phyloP scores from a whole-genome alignment of 2,888 invertebrate genomes.

The Notocelia uddmanniana region DNA sequence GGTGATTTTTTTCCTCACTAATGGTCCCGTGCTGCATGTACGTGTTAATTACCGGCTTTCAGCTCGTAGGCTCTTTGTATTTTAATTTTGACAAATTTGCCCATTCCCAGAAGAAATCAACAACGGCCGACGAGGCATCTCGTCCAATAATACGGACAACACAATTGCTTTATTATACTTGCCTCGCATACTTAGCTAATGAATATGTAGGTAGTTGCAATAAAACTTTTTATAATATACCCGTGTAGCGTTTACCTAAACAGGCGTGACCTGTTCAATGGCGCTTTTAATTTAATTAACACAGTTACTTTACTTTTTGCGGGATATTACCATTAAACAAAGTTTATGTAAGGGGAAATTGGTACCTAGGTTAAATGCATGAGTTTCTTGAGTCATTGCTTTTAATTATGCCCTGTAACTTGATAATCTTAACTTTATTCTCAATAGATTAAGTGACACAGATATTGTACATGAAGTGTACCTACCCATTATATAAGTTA shows the following conservation, averaged over 20 bases:
- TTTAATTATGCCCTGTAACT: no score
- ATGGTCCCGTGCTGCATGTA: slow-evolving; percentile 45
- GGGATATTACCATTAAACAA: slow-evolving; percentile 20
- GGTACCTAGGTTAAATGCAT: not conserved
- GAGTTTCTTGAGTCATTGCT: not conserved
- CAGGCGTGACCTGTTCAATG: slow-evolving; percentile 49
- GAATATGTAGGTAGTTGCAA: slow-evolving; percentile 59
- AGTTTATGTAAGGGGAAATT: not conserved
- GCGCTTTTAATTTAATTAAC: slow-evolving; percentile 47
- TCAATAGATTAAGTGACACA: no score
- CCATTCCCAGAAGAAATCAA: slow-evolving; percentile 68
- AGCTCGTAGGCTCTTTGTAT: slow-evolving; percentile 73
- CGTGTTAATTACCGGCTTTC: slow-evolving; percentile 65
- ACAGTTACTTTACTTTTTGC: slow-evolving; percentile 36
- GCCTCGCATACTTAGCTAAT: slow-evolving; percentile 58
- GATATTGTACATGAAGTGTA: no score
- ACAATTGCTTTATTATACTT: slow-evolving; percentile 63
- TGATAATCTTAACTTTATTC: no score
- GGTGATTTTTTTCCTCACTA: slow-evolving; percentile 45
- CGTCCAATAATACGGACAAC: slow-evolving; percentile 49
- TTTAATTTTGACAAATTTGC: slow-evolving; percentile 79
- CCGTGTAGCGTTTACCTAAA: slow-evolving; percentile 48
- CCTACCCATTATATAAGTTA: no score
- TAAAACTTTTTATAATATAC: slow-evolving; percentile 59
- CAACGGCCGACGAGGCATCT: slow-evolving; percentile 49